Evolutionary conservation across 64 coral and sea anemone genomes (phyloP).

Genomic region (Pocillopora damicornis): DNA sequence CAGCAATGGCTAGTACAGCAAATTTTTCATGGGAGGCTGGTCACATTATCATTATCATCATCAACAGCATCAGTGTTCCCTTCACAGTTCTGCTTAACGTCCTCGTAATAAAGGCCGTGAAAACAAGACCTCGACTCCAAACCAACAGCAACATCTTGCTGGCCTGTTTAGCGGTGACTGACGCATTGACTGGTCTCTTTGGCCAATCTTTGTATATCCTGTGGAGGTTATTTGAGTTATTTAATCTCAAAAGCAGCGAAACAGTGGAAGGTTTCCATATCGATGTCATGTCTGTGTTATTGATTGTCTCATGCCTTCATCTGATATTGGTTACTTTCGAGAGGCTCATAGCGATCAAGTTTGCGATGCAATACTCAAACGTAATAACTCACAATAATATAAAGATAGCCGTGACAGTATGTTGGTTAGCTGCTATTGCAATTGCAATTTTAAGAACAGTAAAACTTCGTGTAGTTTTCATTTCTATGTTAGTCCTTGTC

Average conservation of each 20-base stretch:
- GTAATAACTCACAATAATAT: neutral
- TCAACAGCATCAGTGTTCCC: neutral
- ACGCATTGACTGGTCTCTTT: neutral
- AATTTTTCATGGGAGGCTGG: neutral
- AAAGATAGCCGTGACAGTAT: neutral
- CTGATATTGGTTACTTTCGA: constrained; percentile 1
- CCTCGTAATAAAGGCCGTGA: neutral
- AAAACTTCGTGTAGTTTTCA: neutral
- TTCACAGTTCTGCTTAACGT: neutral
- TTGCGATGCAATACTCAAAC: neutral
- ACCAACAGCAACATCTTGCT: neutral
- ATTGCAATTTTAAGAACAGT: neutral
- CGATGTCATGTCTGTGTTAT: neutral
- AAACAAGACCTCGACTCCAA: neutral
- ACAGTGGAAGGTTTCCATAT: neutral
- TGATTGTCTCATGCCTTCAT: neutral
- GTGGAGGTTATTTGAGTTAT: neutral
- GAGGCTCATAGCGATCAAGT: neutral
- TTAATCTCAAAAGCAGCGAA: neutral
- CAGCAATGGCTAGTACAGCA: neutral
- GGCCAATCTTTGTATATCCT: neutral
- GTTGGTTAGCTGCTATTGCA: neutral
- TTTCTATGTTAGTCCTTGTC: neutral
- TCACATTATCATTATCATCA: neutral
- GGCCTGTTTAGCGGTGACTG: neutral